phyloP scores from a whole-genome alignment of 1,140 invertebrate species.

The Cotesia chilonis region DNA sequence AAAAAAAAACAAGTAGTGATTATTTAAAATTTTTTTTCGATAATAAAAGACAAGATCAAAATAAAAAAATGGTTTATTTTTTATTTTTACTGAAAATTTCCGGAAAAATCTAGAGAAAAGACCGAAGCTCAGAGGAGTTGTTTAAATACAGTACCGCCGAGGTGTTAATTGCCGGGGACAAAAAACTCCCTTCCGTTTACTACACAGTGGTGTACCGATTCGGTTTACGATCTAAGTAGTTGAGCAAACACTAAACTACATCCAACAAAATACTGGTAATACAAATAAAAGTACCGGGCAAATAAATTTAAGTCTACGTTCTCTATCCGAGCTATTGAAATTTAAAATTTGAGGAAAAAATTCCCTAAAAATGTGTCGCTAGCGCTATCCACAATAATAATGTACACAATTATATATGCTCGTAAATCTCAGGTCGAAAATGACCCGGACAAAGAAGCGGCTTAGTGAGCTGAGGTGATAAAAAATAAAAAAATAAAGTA shows the following conservation, averaged over 20 bases:
- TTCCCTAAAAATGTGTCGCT: too few relatives aligned
- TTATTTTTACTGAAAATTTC: too few relatives aligned
- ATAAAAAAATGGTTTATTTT: too few relatives aligned
- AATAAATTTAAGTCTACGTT: neutral
- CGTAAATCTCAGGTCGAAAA: conserved; percentile 6
- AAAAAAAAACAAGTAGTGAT: too few relatives aligned
- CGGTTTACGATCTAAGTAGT: conserved; percentile 47
- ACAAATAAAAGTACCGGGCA: conserved; percentile 14
- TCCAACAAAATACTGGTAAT: conserved; percentile 4
- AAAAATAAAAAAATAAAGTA: conserved; percentile 13
- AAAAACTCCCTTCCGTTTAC: conserved; percentile 38
- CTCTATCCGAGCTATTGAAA: neutral
- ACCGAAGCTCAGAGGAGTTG: conserved; percentile 47
- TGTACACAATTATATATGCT: too few relatives aligned
- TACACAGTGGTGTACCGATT: conserved; percentile 23
- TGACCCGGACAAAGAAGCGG: conserved; percentile 15
- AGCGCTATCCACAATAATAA: too few relatives aligned
- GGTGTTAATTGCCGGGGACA: conserved; percentile 52
- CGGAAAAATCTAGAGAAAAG: neutral
- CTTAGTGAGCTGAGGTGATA: too few relatives aligned
- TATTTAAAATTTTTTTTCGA: too few relatives aligned
- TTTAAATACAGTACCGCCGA: conserved; percentile 33
- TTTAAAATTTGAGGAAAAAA: too few relatives aligned
- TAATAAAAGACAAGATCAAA: too few relatives aligned
- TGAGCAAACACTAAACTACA: conserved; percentile 43